Evolutionary conservation across 2,888 invertebrate genomes (phyloP).

Genomic region (Achlya flavicornis): DNA sequence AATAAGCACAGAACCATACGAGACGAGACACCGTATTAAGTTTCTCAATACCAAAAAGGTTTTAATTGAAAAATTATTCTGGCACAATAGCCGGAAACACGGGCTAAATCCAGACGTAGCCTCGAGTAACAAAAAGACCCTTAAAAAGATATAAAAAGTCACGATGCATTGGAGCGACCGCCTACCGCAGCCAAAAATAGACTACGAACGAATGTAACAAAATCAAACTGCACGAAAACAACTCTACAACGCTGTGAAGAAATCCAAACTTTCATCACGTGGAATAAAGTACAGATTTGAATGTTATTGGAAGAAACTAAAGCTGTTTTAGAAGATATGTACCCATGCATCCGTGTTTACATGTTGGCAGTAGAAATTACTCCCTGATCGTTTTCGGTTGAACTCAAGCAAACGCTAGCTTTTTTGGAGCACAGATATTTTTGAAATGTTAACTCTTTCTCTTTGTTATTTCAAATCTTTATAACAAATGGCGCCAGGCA

Average conservation of each 20-base stretch:
- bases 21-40: constrained; percentile 11
- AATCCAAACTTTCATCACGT: constrained; percentile 19
- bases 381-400: constrained; percentile 60
- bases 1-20: constrained; percentile 9
- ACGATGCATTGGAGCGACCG: constrained; percentile 75
- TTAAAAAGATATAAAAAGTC: constrained; percentile 68
- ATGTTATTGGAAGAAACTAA: constrained; percentile 10
- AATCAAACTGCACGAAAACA: constrained; percentile 18
- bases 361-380: constrained; percentile 71
- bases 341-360: constrained; percentile 63
- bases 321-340: constrained; percentile 22
- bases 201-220: constrained; percentile 51
- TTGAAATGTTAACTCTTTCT: constrained; percentile 20
- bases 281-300: constrained; percentile 17
- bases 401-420: constrained; percentile 48
- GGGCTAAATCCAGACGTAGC: constrained; percentile 70
- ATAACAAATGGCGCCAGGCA: too few relatives aligned
- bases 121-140: constrained; percentile 68
- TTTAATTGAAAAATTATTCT: constrained; percentile 63
- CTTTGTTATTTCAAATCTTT: constrained; percentile 8
- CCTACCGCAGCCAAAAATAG: constrained; percentile 83
- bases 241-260: constrained; percentile 12
- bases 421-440: constrained; percentile 43
- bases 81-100: constrained; percentile 78
- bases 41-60: constrained; percentile 27